Evolutionary conservation across 2,797 vertebrate genomes (phyloP), one percentile per base, ranked within the genome.

Genomic region (Mastacembelus armatus): DNA sequence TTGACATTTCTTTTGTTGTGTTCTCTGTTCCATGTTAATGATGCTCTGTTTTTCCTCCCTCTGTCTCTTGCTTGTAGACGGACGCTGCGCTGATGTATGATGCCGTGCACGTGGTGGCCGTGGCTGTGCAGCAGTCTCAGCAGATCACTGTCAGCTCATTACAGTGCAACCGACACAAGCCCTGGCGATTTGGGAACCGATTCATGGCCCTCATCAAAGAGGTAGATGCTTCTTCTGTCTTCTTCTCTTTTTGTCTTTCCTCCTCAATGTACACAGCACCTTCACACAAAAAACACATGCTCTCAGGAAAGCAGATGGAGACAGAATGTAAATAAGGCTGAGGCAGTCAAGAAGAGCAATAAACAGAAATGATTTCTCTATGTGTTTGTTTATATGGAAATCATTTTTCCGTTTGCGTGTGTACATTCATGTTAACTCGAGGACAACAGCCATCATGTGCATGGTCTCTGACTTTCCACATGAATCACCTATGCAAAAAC

Each of bases 181-280:
- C 97, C 0, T 99, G 97, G 97, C 95, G 97, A 72, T 99, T 99
- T 10, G 97, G 97, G 58, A 96, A 96, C 56, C 96, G 97, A 62
- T 99, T 98, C 83, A 98, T 99, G 94, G 95, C 93, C 36, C 94
- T 98, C 71, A 98, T 99, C 91, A 99, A 99, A 92, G 96, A 99
- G 95, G 97, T 98, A 92, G 70, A 27, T 52, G 33, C 62, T 51
- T 14, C 29, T n/a, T 44, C 54, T 67, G 63, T 64, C 69, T 72
- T 45, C 57, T 66, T 62, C 59, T 39, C 29, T 3, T 60, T 49
- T 39, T 16, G 54, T 62, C 58, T 19, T n/a, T 11, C 52, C 9
- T 35, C 49, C n/a, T 62, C 26, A 50, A 19, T 51, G 56, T 3
- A 76, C 74, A 43, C 58, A 44, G 32, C 80, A 45, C 52, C 56